phyloP scores from a whole-genome alignment of 2,113 vertebrate species.

The Sporophila hypoxantha region DNA sequence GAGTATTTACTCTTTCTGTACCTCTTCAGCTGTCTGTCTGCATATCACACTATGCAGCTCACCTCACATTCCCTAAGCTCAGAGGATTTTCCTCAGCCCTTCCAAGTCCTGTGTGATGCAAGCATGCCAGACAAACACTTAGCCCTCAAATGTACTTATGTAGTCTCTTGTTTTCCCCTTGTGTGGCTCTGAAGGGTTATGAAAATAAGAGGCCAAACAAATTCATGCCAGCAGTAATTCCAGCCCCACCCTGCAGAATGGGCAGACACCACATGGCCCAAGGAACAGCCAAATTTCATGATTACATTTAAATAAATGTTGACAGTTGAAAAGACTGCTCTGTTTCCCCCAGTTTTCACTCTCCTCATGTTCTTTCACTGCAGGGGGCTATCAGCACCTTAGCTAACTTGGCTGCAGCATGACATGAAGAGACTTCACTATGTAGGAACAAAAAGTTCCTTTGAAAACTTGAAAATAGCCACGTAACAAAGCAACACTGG shows the following conservation, averaged over 20 bases:
- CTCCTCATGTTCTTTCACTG: neutral
- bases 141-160: conserved; percentile 17
- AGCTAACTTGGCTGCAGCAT: neutral
- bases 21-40: neutral
- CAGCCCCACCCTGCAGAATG: conserved; percentile 37
- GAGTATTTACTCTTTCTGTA: neutral
- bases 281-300: conserved; percentile 28
- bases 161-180: conserved; percentile 47
- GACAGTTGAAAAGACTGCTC: conserved; percentile 6
- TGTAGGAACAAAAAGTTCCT: conserved; percentile 22
- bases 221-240: conserved; percentile 45
- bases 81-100: neutral
- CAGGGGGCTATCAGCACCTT: conserved; percentile 39
- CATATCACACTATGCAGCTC: neutral
- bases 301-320: conserved; percentile 49
- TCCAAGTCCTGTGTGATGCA: conserved; percentile 29
- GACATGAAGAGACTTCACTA: neutral
- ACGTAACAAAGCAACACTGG: neutral
- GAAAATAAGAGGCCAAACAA: conserved; percentile 49
- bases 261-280: conserved; percentile 30
- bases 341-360: conserved; percentile 6
- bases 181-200: conserved; percentile 42
- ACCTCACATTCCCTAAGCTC: conserved; percentile 1
- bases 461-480: conserved; percentile 18
- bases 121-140: conserved; percentile 22